These are phyloP conservation scores for Leucania comma DNA, from an alignment of 2,888 invertebrate genomes.

Conservation along the genomic window DNA sequence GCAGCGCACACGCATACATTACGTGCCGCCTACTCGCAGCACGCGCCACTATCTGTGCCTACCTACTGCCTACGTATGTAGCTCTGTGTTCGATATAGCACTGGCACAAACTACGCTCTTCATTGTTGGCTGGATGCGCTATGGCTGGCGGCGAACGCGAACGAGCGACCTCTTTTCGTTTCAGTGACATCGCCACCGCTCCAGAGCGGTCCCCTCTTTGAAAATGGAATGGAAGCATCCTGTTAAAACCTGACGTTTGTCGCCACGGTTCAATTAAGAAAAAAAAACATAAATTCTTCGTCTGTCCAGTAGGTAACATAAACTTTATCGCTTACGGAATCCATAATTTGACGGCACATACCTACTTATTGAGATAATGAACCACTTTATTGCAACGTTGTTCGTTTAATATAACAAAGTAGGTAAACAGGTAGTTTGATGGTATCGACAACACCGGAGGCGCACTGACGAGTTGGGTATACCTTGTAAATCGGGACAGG, in stretches of 20 bases:
- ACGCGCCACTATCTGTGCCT: constrained; percentile 79
- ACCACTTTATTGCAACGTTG: constrained; percentile 41
- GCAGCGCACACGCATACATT: constrained; percentile 84
- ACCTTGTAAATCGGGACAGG: constrained; percentile 39
- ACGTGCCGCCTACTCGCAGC: constrained; percentile 84
- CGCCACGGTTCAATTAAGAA: constrained; percentile 1
- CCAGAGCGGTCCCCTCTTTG: constrained; percentile 67
- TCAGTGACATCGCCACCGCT: constrained; percentile 81
- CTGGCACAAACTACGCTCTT: constrained; percentile 76
- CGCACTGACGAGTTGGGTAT: constrained; percentile 43
- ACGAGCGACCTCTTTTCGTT: constrained; percentile 88
- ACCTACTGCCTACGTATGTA: constrained; percentile 66
- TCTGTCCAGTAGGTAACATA: constrained; percentile 3
- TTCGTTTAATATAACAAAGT: constrained; percentile 45
- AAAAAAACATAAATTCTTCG: not conserved
- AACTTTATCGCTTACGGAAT: constrained; percentile 14
- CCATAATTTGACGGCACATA: constrained; percentile 22
- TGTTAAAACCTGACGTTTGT: constrained; percentile 41
- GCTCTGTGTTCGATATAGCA: constrained; percentile 78
- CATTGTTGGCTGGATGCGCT: constrained; percentile 82
- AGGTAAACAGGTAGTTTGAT: constrained; percentile 53
- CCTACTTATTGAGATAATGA: constrained; percentile 44
- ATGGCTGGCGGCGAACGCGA: constrained; percentile 74
- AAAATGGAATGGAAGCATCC: constrained; percentile 64
- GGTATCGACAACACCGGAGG: constrained; percentile 53